A percentile compares a stretch with the other conserved stretches of the same genome.
These are phyloP conservation scores for Brassicogethes aeneus DNA, from an alignment of 2,888 invertebrate species.

Conservation along the genomic window DNA sequence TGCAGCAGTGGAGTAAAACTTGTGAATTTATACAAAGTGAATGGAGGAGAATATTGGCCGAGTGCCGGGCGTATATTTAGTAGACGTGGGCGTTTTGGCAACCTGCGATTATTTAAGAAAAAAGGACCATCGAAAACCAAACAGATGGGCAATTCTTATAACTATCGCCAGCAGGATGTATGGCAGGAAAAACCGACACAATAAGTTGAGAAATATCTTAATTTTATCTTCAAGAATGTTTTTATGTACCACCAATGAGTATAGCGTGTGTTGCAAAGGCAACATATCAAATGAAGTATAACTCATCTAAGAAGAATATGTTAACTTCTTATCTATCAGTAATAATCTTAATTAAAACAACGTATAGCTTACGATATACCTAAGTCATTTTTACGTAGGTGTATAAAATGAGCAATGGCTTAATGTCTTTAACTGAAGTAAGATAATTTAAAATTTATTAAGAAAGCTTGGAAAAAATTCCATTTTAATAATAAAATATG, in stretches of 20 bases:
- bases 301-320: background rate
- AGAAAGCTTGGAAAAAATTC: too few species aligned
- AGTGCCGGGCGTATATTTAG: constrained; percentile 44
- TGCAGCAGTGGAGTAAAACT: too few species aligned
- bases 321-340: background rate
- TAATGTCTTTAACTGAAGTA: background rate
- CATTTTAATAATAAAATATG: too few species aligned
- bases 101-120: constrained; percentile 39
- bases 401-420: background rate
- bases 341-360: background rate
- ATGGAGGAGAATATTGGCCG: constrained; percentile 44
- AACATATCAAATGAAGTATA: too few species aligned
- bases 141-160: constrained; percentile 36
- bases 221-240: too few species aligned
- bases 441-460: too few species aligned
- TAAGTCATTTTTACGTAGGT: background rate
- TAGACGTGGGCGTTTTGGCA: constrained; percentile 42
- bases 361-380: background rate
- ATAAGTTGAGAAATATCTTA: too few species aligned
- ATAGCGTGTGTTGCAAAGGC: too few species aligned
- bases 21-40: too few species aligned
- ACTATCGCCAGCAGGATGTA: background rate
- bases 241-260: too few species aligned
- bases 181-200: too few species aligned
- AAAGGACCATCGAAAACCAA: constrained; percentile 18